Percentiles rank a stretch among this genome's conserved stretches.
These are phyloP conservation scores for Catharus bicknelli DNA, from an alignment of 2,113 vertebrate genomes.

Conservation along the genomic window DNA sequence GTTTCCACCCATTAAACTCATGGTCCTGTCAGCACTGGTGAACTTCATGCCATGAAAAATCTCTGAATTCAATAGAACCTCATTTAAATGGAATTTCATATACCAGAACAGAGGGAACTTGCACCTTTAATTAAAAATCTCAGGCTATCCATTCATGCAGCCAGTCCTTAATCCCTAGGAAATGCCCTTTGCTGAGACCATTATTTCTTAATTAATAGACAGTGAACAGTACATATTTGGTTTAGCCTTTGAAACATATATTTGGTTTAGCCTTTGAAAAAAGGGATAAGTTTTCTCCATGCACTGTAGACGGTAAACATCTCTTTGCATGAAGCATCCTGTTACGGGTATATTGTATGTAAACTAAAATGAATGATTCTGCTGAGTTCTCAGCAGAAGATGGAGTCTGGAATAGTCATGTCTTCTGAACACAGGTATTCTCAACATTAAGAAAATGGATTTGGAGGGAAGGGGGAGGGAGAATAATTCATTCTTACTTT, in stretches of 20 bases:
- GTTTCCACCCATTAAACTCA: not conserved
- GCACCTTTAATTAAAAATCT: constrained; percentile 57
- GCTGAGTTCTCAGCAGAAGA: not conserved
- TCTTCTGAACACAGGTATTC: not conserved
- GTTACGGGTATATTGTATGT: not conserved
- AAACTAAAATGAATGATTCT: not conserved
- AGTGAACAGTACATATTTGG: not conserved
- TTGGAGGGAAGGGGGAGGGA: not conserved
- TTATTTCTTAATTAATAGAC: constrained; percentile 44
- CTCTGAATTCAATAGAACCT: constrained; percentile 7
- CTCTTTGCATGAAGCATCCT: not conserved
- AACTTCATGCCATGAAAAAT: not conserved
- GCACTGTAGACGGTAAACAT: not conserved
- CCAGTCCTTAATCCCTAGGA: constrained; percentile 14
- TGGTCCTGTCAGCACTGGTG: not conserved
- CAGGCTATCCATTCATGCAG: not conserved
- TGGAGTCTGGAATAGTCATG: not conserved
- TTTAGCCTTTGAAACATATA: not conserved
- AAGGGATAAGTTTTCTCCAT: not conserved
- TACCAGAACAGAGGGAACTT: constrained; percentile 18
- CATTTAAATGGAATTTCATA: constrained; percentile 24
- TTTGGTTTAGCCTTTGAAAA: not conserved
- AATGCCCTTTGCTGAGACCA: constrained; percentile 3
- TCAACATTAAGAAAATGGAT: not conserved
- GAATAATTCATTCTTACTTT: not conserved